Evolutionary conservation across 2,113 vertebrate genomes (phyloP).

Genomic region (Dipodomys ordii): DNA sequence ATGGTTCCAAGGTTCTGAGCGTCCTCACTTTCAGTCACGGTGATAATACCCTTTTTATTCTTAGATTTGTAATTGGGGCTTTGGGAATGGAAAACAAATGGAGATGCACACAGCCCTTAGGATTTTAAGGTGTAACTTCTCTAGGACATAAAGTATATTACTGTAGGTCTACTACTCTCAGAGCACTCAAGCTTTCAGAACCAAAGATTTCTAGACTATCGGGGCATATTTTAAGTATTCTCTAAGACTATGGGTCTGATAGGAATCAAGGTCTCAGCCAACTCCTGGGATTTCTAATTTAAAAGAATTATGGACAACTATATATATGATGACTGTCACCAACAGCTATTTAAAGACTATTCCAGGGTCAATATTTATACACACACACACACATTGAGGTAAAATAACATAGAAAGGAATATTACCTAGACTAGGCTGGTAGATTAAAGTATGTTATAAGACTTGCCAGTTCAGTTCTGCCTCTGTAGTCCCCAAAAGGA

Average conservation of each 20-base stretch:
- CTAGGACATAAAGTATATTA: background rate
- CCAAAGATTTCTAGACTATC: background rate
- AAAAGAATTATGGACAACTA: slow-evolving; percentile 43
- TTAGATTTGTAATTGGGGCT: background rate
- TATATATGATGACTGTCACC: background rate
- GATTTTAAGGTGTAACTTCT: background rate
- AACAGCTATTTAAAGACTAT: slow-evolving; percentile 63
- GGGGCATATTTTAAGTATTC: slow-evolving; percentile 20
- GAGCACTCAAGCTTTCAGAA: slow-evolving; percentile 20
- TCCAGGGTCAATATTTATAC: background rate
- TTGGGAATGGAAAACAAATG: background rate
- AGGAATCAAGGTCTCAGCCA: slow-evolving; percentile 28
- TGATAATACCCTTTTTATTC: background rate
- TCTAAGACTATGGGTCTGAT: slow-evolving; percentile 27
- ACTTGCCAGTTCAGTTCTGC: background rate
- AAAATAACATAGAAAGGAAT: background rate
- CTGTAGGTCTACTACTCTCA: background rate
- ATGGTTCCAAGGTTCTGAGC: background rate
- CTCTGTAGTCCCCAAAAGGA: background rate
- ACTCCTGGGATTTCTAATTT: slow-evolving; percentile 42
- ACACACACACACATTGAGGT: background rate
- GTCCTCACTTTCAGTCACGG: background rate
- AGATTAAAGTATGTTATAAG: slow-evolving; percentile 16
- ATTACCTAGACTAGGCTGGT: background rate
- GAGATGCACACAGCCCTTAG: background rate